These are phyloP conservation scores for Dinomys branickii DNA, from an alignment of 2,113 vertebrate species.

Conservation along the genomic window DNA sequence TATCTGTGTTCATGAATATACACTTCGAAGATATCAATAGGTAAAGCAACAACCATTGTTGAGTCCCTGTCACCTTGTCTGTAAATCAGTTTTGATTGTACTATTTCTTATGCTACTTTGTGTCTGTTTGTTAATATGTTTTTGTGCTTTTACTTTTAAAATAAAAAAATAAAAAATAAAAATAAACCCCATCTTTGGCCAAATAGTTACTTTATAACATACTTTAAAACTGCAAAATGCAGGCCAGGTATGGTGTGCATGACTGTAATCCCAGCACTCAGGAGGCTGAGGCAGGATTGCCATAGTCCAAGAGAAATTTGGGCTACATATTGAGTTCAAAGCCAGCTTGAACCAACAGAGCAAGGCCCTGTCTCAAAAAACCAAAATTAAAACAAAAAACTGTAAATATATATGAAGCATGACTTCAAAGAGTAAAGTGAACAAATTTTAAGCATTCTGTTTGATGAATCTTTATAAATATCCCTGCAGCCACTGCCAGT, in stretches of 20 bases:
- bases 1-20: too few species aligned
- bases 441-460: not conserved
- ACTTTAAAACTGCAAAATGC: constrained; percentile 41
- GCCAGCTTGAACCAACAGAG: not conserved
- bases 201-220: not conserved
- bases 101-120: too few species aligned
- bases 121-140: too few species aligned
- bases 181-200: too few species aligned
- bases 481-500: not conserved
- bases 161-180: too few species aligned
- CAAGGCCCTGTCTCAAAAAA: not conserved
- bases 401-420: not conserved
- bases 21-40: too few species aligned
- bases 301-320: not conserved
- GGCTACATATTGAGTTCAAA: not conserved
- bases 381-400: not conserved
- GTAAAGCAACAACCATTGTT: too few species aligned
- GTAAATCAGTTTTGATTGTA: too few species aligned
- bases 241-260: not conserved
- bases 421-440: not conserved
- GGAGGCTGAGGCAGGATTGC: not conserved
- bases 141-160: too few species aligned
- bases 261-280: not conserved
- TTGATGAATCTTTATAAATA: not conserved
- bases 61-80: too few species aligned